Conservation (phyloP, 2,113 vertebrate species). For the Paramormyrops kingsleyae region DNA sequence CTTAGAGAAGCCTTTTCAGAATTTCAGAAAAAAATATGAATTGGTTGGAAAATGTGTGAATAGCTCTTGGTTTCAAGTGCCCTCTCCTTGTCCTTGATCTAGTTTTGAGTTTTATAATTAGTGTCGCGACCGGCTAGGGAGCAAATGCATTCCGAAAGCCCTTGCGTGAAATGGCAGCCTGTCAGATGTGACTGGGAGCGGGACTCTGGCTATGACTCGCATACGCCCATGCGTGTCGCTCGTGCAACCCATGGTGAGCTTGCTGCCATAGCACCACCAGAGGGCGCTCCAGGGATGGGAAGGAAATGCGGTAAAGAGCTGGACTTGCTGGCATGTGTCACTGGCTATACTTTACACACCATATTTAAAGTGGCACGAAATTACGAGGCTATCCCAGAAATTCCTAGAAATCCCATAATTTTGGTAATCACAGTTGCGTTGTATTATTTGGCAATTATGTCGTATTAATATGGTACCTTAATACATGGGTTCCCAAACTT, state of each 20-base stretch:
- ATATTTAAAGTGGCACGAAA: background rate
- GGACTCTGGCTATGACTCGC: background rate
- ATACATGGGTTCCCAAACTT: background rate
- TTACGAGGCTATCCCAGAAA: background rate
- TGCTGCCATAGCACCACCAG: background rate
- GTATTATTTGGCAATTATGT: background rate
- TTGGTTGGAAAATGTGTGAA: background rate
- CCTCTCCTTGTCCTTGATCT: background rate
- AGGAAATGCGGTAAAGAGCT: background rate
- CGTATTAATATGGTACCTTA: background rate
- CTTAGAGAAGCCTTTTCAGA: background rate
- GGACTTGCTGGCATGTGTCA: background rate
- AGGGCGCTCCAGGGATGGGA: background rate
- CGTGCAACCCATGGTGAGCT: background rate
- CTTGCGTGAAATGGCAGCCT: no score
- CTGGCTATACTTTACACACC: background rate
- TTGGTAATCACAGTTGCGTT: background rate
- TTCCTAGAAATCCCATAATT: background rate
- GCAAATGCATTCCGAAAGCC: background rate
- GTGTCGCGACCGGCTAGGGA: background rate
- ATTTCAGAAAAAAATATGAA: background rate
- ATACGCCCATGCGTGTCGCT: background rate
- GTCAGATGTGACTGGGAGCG: background rate
- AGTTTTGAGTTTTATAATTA: conserved; percentile 1
- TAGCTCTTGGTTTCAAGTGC: background rate